Base-by-base conservation (phyloP, 1,140 invertebrate genomes). In the Drosophila sp. region DNA sequence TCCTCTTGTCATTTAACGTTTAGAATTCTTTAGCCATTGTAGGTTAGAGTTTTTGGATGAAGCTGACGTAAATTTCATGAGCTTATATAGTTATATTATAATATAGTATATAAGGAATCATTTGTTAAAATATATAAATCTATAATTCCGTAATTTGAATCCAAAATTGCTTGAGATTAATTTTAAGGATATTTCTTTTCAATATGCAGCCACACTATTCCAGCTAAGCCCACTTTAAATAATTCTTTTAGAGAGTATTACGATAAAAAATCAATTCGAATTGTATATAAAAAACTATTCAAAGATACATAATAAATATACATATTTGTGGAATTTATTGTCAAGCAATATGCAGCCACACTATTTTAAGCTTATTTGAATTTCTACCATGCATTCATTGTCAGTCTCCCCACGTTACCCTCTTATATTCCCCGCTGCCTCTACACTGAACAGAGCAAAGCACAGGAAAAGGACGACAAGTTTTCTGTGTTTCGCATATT, bases 401-500 rank as follows among this genome's bases (percentile, higher is more conserved):
- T 27, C 35, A 11, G 35, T 11, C 10, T 7, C 10, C 3, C 5
- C 8, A 5, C 33, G 5, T 6, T 1, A 2, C 10, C 40, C 10
- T 41, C n/a, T 41, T 41, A 4, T 50, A 3, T 10, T 27, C 25
- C 23, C 44, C 17, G 1, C 17, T 6, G 17, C 17, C 2, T 50
- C 8, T 27, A 50, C 23, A 6, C 6, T 10, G 17, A 69, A 56
- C 40, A 41, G 58, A 17, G 17, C 17, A 17, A 17, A 47, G 47
- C 27, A 27, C 23, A n/a, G 47, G 25, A 55, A 65, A 72, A 47
- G 11, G 57, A 27, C 62, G 67, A 77, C 72, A 76, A 80, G 65
- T 78, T 80, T 64, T 29, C 40, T 62, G 56, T 38, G 54, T 47
- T 70, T 58, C 17, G 32, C 64, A 40, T 57, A 47, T 64, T 58